phyloP scores from a whole-genome alignment of 2,888 invertebrate genomes.

The Helobdella robusta region DNA sequence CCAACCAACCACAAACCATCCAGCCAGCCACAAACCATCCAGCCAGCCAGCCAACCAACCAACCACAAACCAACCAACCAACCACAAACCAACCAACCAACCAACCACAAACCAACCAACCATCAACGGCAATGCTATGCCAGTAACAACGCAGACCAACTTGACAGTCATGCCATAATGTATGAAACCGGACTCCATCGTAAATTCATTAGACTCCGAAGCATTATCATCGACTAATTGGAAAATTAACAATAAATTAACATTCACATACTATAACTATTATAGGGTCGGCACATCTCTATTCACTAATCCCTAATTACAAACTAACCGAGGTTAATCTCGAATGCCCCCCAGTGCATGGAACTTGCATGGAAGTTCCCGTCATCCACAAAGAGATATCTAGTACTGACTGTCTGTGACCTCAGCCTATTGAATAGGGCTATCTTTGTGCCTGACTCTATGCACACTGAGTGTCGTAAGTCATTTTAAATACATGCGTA shows the following conservation, averaged over 20 bases:
- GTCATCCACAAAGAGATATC: slow-evolving; percentile 95
- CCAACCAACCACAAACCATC: slow-evolving; percentile 57
- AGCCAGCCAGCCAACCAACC: neutral
- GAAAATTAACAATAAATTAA: too few species aligned
- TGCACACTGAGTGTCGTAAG: slow-evolving; percentile 66
- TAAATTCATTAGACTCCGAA: slow-evolving; percentile 91
- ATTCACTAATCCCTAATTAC: too few species aligned
- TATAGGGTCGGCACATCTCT: too few species aligned
- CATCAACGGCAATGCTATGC: slow-evolving; percentile 91
- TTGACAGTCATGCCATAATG: slow-evolving; percentile 98
- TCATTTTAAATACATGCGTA: too few species aligned
- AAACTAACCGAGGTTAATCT: slow-evolving; percentile 71
- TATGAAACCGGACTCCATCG: slow-evolving; percentile 85
- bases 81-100: neutral
- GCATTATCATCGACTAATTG: slow-evolving; percentile 80
- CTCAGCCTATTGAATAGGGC: slow-evolving; percentile 93
- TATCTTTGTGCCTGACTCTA: slow-evolving; percentile 96
- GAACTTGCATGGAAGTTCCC: slow-evolving; percentile 98
- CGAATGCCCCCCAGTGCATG: slow-evolving; percentile 99
- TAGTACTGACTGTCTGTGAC: slow-evolving; percentile 95
- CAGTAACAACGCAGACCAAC: slow-evolving; percentile 95
- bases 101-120: slow-evolving; percentile 57
- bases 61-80: neutral
- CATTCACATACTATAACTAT: too few species aligned
- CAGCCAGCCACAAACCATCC: too few species aligned